These are phyloP conservation scores for Homarus americanus DNA, from an alignment of 1,140 invertebrate species.

Conservation along the genomic window DNA sequence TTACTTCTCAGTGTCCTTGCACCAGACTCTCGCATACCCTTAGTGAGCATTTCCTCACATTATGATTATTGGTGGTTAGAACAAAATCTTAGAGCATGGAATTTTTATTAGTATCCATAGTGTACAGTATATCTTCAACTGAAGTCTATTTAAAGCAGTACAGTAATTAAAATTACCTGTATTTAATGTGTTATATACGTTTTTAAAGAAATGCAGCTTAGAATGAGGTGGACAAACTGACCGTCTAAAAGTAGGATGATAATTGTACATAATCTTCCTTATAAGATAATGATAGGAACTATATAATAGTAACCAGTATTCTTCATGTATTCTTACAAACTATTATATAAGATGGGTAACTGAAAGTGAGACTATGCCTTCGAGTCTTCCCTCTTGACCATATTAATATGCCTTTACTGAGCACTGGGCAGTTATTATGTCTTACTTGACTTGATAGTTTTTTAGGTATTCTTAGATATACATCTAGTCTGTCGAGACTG, in stretches of 20 bases:
- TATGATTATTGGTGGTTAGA: neutral
- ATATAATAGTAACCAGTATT: conserved; percentile 3
- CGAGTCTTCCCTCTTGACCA: too few species aligned
- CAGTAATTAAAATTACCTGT: neutral
- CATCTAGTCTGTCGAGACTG: neutral
- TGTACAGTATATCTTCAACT: neutral
- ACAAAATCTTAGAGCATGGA: neutral
- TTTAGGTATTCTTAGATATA: neutral
- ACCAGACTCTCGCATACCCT: neutral
- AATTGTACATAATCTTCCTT: neutral
- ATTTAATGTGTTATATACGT: neutral
- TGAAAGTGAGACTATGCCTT: too few species aligned
- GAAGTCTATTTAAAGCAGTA: neutral
- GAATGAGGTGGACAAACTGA: neutral
- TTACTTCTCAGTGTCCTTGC: neutral
- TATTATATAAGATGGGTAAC: too few species aligned
- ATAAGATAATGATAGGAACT: neutral
- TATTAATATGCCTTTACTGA: neutral
- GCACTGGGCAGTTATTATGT: neutral
- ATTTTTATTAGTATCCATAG: neutral
- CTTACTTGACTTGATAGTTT: neutral
- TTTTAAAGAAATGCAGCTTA: neutral
- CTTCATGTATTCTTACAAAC: neutral
- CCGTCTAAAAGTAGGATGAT: neutral
- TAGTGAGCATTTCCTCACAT: neutral